A percentile compares a stretch with the other conserved stretches of the same genome.
Conservation (phyloP, 37 sponge, comb jelly and placozoan species). For the Beroe forskalii region DNA sequence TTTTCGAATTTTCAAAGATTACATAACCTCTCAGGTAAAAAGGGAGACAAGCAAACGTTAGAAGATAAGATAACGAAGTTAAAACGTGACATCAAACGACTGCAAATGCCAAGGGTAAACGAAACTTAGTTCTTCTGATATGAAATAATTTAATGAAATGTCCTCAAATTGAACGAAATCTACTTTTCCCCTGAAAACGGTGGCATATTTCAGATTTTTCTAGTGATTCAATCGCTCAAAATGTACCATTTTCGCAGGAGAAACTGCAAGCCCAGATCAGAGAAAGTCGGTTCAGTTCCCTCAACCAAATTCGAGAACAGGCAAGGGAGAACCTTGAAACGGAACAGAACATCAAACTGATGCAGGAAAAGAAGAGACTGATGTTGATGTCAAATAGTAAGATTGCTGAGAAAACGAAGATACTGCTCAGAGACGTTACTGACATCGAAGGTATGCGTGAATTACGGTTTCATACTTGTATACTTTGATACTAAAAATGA, state of each 20-base stretch:
- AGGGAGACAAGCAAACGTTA: conserved; percentile 44
- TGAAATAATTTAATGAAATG: too few relatives aligned
- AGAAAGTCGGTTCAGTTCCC: conserved; percentile 55
- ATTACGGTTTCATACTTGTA: too few relatives aligned
- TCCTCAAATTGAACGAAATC: too few relatives aligned
- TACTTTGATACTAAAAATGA: too few relatives aligned
- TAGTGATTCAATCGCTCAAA: too few relatives aligned
- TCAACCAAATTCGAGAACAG: conserved; percentile 53
- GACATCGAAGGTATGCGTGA: conserved; percentile 51
- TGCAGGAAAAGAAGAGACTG: conserved; percentile 38
- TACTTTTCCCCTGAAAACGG: too few relatives aligned
- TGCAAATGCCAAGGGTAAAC: conserved; percentile 54
- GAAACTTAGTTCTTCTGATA: background rate
- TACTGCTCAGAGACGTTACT: background rate
- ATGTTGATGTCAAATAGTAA: conserved; percentile 15
- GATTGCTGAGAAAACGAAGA: conserved; percentile 6
- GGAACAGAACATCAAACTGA: conserved; percentile 54
- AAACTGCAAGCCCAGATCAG: conserved; percentile 16
- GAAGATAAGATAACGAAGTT: conserved; percentile 60
- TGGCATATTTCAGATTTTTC: too few relatives aligned
- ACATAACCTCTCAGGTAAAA: background rate
- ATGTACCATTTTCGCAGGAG: conserved; percentile 46
- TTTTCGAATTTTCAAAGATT: too few relatives aligned
- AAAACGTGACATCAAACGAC: conserved; percentile 39
- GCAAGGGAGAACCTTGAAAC: conserved; percentile 54